Percentiles rank a stretch among this genome's conserved stretches.
Evolutionary conservation across 2,797 vertebrate species (phyloP).

Genomic region (Pangasius djambal): DNA sequence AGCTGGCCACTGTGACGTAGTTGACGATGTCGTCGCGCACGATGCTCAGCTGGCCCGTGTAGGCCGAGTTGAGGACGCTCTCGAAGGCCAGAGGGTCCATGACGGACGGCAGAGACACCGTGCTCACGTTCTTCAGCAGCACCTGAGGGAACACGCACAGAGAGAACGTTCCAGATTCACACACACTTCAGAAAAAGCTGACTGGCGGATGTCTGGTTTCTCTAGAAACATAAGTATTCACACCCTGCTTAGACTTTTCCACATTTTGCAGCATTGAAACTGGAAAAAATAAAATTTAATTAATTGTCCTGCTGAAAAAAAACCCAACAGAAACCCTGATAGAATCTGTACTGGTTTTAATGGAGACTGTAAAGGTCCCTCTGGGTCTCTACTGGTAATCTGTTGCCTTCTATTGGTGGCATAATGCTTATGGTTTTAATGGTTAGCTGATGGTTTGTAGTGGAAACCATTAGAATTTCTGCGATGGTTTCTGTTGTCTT

Average conservation of each 20-base stretch:
- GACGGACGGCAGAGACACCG: conserved; percentile 86
- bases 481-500: no score
- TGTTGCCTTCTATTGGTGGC: no score
- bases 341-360: no score
- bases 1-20: conserved; percentile 92
- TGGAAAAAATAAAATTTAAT: not conserved
- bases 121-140: conserved; percentile 88
- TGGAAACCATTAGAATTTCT: no score
- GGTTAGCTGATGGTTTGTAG: no score
- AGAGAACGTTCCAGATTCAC: not conserved
- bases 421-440: no score
- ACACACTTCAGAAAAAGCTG: not conserved
- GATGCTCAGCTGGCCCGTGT: conserved; percentile 90
- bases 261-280: not conserved
- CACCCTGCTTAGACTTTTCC: not conserved
- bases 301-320: not conserved
- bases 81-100: conserved; percentile 92
- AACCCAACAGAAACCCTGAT: no score
- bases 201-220: not conserved
- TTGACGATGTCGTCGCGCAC: conserved; percentile 87
- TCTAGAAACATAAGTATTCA: not conserved
- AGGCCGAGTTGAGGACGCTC: conserved; percentile 87
- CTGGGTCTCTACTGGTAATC: no score
- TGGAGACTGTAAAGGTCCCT: no score
- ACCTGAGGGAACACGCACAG: conserved; percentile 68